A percentile compares a stretch with the other conserved stretches of the same genome.
Conservation (phyloP, 2,888 invertebrate species). For the Caenorhabditis sinica region DNA sequence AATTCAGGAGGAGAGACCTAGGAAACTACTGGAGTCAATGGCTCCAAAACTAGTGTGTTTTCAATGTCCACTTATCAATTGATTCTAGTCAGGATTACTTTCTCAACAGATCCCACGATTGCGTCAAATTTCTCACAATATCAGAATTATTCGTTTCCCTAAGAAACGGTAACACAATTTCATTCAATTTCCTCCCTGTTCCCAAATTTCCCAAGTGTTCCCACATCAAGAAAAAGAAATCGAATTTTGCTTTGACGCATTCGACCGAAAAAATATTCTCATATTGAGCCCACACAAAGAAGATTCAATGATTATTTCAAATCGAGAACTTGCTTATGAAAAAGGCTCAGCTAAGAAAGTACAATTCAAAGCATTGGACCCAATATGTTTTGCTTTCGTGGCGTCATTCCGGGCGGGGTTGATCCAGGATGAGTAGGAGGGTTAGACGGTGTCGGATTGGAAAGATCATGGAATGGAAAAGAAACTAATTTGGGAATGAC, state of each 20-base stretch:
- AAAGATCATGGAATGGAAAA: not conserved
- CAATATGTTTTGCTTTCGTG: constrained; percentile 16
- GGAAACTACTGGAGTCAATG: not conserved
- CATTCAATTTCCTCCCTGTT: not conserved
- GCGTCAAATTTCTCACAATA: not conserved
- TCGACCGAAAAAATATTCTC: not conserved
- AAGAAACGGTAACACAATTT: not conserved
- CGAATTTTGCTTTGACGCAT: constrained; percentile 1
- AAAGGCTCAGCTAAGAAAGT: not conserved
- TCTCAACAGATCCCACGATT: not conserved
- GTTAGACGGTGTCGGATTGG: not conserved
- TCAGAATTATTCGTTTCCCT: not conserved
- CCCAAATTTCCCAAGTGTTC: not conserved
- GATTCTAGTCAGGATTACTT: not conserved
- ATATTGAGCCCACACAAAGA: not conserved
- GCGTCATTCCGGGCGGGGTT: constrained; percentile 2
- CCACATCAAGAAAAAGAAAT: not conserved
- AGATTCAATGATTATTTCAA: not conserved
- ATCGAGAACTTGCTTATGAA: not conserved
- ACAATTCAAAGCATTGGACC: not conserved
- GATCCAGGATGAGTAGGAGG: not conserved
- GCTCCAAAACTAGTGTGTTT: not conserved
- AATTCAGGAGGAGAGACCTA: not conserved
- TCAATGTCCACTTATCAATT: too few relatives aligned
- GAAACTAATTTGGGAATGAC: constrained; percentile 10